Percentiles rank a stretch among this genome's conserved stretches.
These are phyloP conservation scores for Diadophis punctatus DNA, from an alignment of 2,113 vertebrate genomes.

Conservation along the genomic window DNA sequence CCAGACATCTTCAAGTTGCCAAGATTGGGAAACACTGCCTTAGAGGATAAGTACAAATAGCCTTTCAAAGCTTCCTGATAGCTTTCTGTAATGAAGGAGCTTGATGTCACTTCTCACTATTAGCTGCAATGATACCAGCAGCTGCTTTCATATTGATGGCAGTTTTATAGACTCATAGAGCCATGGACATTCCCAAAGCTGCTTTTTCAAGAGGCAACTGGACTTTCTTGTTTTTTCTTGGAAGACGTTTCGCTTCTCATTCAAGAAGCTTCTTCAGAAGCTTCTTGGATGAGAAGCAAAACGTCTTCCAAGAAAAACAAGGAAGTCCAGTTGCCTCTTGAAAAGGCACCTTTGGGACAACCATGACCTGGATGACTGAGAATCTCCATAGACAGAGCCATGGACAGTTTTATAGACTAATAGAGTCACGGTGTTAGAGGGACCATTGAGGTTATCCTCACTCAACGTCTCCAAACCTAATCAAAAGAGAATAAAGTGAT, in stretches of 20 bases:
- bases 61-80: background rate
- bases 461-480: background rate
- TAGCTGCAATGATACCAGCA: background rate
- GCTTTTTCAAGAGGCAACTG: too few species aligned
- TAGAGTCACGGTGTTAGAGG: background rate
- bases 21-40: too few species aligned
- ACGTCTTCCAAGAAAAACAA: too few species aligned
- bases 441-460: background rate
- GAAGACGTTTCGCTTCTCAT: too few species aligned
- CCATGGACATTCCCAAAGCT: background rate
- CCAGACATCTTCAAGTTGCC: too few species aligned
- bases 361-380: too few species aligned
- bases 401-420: background rate
- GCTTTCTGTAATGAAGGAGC: background rate
- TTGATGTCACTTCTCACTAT: background rate
- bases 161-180: background rate
- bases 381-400: too few species aligned
- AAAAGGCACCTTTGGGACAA: too few species aligned
- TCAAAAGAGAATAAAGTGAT: background rate
- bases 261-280: too few species aligned
- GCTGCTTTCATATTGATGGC: background rate
- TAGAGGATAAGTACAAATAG: background rate
- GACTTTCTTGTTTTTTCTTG: too few species aligned
- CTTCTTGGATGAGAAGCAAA: too few species aligned
- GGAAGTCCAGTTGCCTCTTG: too few species aligned